Conservation (phyloP, 2,113 vertebrate species). For the Dasyurus viverrinus region DNA sequence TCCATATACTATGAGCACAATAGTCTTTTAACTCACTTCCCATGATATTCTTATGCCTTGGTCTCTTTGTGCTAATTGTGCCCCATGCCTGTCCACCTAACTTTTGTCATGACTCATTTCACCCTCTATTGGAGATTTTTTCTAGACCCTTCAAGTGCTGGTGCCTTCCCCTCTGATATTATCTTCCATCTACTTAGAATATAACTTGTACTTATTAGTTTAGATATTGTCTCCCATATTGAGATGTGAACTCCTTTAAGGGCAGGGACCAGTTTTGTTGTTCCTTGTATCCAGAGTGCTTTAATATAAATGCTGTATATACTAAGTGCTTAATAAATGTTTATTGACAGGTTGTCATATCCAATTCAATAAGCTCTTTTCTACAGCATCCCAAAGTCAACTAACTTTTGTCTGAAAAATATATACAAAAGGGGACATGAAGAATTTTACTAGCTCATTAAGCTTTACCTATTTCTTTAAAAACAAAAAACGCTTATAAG, state of each 20-base stretch:
- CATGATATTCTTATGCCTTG: not conserved
- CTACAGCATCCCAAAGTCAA: not conserved
- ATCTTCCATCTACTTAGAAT: not conserved
- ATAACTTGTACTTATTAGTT: not conserved
- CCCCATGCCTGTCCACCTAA: not conserved
- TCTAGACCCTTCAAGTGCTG: not conserved
- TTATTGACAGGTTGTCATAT: not conserved
- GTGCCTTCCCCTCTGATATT: not conserved
- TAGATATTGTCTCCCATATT: not conserved
- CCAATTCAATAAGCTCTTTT: not conserved
- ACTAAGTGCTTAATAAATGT: not conserved
- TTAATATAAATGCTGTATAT: not conserved
- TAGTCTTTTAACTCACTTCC: not conserved
- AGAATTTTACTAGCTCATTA: not conserved
- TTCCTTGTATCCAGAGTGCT: not conserved
- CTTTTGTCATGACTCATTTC: not conserved
- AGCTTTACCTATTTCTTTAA: not conserved
- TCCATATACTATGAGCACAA: not conserved
- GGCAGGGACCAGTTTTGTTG: not conserved
- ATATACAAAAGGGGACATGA: not conserved
- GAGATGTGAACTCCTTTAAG: not conserved
- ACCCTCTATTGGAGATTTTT: not conserved
- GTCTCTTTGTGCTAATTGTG: not conserved
- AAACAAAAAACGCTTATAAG: not conserved
- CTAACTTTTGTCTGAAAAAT: no score